Evolutionary conservation across 2,113 vertebrate species (phyloP), one percentile per base, ranked within the genome.

Genomic region (Lipotes vexillifer): DNA sequence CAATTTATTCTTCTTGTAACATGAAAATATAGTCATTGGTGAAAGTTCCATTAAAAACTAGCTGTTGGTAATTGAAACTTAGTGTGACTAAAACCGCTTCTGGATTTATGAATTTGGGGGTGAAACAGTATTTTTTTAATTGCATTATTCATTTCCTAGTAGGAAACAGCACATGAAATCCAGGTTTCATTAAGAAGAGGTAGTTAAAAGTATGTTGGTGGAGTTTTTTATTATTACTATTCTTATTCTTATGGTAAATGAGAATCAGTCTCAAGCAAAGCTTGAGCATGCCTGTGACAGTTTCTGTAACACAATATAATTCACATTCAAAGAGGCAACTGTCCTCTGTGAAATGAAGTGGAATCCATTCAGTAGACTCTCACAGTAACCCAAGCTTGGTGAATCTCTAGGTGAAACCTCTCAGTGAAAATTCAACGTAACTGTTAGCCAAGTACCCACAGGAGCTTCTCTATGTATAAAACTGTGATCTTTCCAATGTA

Each of bases 181-280:
- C 18, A 71, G 33, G 1, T 78, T 36, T 91, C 82, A 87, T 87
- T 78, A 93, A 86, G 86, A 96, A 90, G 88, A 96, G 88, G 69
- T 90, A 97, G 91, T 41, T 88, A 94, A 96, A 80, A 82, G 15
- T 74, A 88, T 75, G 5, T 31, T n/a, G 77, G 25, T 66, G 11
- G 38, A 69, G 41, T 74, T 74, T 65, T 78, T 65, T 90, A 20
- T 66, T 68, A 59, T 82, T 81, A 46, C 31, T 88, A 15, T 55
- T 88, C 33, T 80, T 88, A 66, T 88, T 81, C 36, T 65, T 52
- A 31, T n/a, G 81, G 52, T 52, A 78, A 44, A 61, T 81, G 91
- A 95, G 84, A 92, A 90, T 82, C 27, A 88, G n/a, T 4, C 25
- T 23, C 6, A 46, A 80, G n/a, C 25, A 85, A 93, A 66, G 31